Percentiles rank a stretch among this genome's conserved stretches.
Conservation (phyloP, 53 echinoderm and acorn worm genomes). For the Crossaster papposus region DNA sequence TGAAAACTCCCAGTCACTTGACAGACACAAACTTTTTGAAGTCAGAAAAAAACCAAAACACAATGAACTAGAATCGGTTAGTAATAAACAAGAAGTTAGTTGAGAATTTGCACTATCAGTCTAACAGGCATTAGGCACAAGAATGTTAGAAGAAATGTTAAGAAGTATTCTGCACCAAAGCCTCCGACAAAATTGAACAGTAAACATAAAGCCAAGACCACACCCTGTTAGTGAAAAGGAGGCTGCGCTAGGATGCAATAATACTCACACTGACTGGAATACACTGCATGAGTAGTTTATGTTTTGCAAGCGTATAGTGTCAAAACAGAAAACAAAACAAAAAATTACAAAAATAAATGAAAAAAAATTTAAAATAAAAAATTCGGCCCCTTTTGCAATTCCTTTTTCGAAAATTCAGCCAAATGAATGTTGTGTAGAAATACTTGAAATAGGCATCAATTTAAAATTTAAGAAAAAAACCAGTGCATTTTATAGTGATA, state of each 20-base stretch:
- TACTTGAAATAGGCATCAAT: not conserved
- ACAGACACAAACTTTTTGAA: not conserved
- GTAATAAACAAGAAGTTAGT: not conserved
- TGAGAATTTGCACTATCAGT: not conserved
- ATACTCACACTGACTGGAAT: constrained; percentile 59
- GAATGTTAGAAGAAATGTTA: not conserved
- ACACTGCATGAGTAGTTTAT: constrained; percentile 41
- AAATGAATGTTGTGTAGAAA: not conserved
- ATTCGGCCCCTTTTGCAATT: not conserved
- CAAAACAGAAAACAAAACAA: constrained; percentile 53
- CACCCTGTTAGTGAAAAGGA: not conserved
- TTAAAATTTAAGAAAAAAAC: not conserved
- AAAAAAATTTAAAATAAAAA: constrained; percentile 34
- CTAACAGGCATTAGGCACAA: not conserved
- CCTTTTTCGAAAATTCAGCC: not conserved
- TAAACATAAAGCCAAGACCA: not conserved
- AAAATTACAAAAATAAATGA: constrained; percentile 29
- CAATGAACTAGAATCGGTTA: not conserved
- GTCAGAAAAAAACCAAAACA: not conserved
- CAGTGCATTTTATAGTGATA: no score
- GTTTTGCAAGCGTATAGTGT: constrained; percentile 34
- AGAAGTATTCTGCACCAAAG: not conserved
- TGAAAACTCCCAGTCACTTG: not conserved
- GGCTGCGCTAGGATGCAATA: not conserved
- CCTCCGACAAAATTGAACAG: not conserved